phyloP scores from a whole-genome alignment of 2,797 vertebrate genomes.

The Esox lucius region DNA sequence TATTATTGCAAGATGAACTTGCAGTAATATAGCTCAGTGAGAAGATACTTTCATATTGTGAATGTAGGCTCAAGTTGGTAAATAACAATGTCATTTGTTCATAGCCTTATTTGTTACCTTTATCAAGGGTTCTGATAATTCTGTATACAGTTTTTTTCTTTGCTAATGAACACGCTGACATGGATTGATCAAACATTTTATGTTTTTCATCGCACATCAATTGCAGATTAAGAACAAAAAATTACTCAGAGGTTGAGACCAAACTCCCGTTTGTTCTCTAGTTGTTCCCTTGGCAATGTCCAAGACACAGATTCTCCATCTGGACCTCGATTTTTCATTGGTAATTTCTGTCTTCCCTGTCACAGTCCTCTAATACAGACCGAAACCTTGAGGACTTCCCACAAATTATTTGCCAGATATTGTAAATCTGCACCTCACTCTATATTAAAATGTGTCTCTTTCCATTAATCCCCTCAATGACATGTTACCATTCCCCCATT shows the following conservation, averaged over 20 bases:
- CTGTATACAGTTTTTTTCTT: too few relatives aligned
- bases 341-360: slow-evolving; percentile 55
- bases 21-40: too few relatives aligned
- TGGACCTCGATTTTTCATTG: slow-evolving; percentile 57
- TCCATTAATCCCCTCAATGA: slow-evolving; percentile 12
- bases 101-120: too few relatives aligned
- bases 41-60: too few relatives aligned
- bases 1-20: too few relatives aligned
- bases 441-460: not conserved
- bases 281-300: slow-evolving; percentile 58
- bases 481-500: not conserved
- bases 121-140: too few relatives aligned
- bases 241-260: slow-evolving; percentile 41
- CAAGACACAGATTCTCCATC: slow-evolving; percentile 41
- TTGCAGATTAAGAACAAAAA: slow-evolving; percentile 39
- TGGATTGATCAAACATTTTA: too few relatives aligned
- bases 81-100: too few relatives aligned
- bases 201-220: slow-evolving; percentile 28
- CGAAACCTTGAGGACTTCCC: slow-evolving; percentile 26
- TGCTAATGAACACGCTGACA: too few relatives aligned
- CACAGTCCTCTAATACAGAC: slow-evolving; percentile 39
- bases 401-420: slow-evolving; percentile 22
- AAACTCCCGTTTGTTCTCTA: slow-evolving; percentile 63
- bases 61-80: too few relatives aligned
- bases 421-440: slow-evolving; percentile 29